Evolutionary conservation across 2,113 vertebrate species (phyloP), one percentile per base, ranked within the genome.

Genomic region (Suncus etruscus): DNA sequence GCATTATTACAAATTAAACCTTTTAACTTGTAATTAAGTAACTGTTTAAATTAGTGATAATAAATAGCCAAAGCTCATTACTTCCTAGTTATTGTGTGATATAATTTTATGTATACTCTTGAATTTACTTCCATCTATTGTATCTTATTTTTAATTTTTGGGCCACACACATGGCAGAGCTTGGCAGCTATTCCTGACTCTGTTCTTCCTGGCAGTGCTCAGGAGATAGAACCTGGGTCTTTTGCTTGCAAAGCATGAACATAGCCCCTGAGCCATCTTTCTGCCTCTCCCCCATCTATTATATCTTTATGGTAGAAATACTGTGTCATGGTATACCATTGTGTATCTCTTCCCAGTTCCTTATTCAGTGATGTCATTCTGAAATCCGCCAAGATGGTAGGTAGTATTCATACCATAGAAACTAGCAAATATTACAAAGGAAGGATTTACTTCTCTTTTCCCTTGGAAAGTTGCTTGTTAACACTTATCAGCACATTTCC

Each of bases 21-120:
- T 83, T 86, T 24, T 91, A 65, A 51, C 18, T 82, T 91, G 78
- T 11, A 87, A 61, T 82, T 89, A 83, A 83, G 69, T 92, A 45
- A 63, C 45, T 83, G 58, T 83, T 83, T 68, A 73, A 80, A 81
- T 69, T 11, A 31, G 39, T 63, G 31, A 24, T 24, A 66, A 22
- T 85, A 25, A 75, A 72, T 70, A 39, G 63, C 73, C 69, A 74
- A 68, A 89, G 74, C 15, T 3, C 14, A 14, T 32, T 54, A 58
- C 47, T 76, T 75, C 63, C 12, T 83, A 45, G 24, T 58, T 75
- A 61, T 18, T 61, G 54, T 54, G 51, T 15, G 51, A 66, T 78
- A 70, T 63, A 24, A 32, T 89, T 80, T 76, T 48, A n/a, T 20
- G 2, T 16, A 18, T 54, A 32, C 22, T 70, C 10, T 72, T 31